phyloP scores from a whole-genome alignment of 2,797 vertebrate genomes.

The Siniperca obscura region DNA sequence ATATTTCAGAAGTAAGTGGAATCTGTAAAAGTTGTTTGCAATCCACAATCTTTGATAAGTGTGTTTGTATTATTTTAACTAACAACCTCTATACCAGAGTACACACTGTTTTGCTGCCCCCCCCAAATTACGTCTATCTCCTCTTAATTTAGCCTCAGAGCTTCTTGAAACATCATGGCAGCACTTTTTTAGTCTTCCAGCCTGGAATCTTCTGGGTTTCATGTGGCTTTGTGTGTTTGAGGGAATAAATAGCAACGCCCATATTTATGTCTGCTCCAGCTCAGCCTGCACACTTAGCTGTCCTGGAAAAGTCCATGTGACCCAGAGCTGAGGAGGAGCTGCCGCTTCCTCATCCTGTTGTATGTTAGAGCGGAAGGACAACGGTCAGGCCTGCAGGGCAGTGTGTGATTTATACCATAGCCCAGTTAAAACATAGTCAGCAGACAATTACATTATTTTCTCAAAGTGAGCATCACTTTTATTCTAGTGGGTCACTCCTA shows the following conservation, averaged over 20 bases:
- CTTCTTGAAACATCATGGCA: constrained; percentile 37
- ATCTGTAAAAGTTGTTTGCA: constrained; percentile 16
- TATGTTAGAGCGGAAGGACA: constrained; percentile 50
- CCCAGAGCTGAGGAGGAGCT: constrained; percentile 63
- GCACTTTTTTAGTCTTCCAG: constrained; percentile 45
- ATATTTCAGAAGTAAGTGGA: constrained; percentile 20
- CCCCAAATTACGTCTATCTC: not conserved
- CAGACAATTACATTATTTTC: not conserved
- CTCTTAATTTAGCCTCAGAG: constrained; percentile 48
- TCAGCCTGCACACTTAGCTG: constrained; percentile 68
- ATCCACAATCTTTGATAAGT: constrained; percentile 4
- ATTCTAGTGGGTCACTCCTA: not conserved
- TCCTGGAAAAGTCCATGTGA: constrained; percentile 78
- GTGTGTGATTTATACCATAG: constrained; percentile 34
- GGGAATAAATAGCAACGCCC: constrained; percentile 70
- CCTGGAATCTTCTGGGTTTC: constrained; percentile 66
- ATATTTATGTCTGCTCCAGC: constrained; percentile 72
- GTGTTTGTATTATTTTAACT: constrained; percentile 23
- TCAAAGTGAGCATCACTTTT: not conserved
- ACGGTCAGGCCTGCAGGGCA: constrained; percentile 20
- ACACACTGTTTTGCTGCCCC: constrained; percentile 14
- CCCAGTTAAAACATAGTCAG: constrained; percentile 26
- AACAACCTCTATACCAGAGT: constrained; percentile 11
- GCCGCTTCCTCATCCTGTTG: constrained; percentile 74
- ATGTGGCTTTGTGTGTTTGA: constrained; percentile 62